Evolutionary conservation across 2,113 vertebrate species (phyloP).

Genomic region (Pluvianellus socialis): DNA sequence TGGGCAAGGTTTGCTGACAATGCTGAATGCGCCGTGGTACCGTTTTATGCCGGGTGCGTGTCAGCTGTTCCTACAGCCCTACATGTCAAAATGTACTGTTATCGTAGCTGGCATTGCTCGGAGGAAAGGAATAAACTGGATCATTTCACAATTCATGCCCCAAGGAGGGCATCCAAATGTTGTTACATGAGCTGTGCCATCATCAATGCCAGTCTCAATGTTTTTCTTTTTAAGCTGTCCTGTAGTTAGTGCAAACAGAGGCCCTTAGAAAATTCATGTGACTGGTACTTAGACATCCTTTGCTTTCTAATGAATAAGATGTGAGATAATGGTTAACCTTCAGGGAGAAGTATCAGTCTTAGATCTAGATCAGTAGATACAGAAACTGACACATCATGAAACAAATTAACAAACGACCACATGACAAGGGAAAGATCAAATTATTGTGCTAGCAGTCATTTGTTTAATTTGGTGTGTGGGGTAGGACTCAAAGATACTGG

Average conservation of each 20-base stretch:
- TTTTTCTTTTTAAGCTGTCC: neutral
- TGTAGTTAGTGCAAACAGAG: neutral
- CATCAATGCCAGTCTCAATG: neutral
- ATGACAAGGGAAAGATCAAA: neutral
- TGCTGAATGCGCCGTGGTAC: neutral
- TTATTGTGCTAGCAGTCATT: neutral
- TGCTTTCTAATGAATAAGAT: constrained; percentile 3
- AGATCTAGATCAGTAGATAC: neutral
- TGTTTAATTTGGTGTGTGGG: neutral
- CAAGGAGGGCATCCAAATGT: neutral
- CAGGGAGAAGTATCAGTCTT: neutral
- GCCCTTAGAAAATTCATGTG: neutral
- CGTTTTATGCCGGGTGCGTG: neutral
- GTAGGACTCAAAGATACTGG: neutral
- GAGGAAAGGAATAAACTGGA: neutral
- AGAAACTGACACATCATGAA: neutral
- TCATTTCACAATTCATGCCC: neutral
- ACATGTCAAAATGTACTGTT: neutral
- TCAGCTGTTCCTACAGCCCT: constrained; percentile 49
- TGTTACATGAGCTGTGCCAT: neutral
- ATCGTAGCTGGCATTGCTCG: neutral
- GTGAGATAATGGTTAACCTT: neutral
- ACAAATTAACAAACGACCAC: neutral
- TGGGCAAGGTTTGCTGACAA: neutral
- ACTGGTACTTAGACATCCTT: neutral